Conservation (phyloP, 2,113 vertebrate genomes). For the Aphyosemion australe region DNA sequence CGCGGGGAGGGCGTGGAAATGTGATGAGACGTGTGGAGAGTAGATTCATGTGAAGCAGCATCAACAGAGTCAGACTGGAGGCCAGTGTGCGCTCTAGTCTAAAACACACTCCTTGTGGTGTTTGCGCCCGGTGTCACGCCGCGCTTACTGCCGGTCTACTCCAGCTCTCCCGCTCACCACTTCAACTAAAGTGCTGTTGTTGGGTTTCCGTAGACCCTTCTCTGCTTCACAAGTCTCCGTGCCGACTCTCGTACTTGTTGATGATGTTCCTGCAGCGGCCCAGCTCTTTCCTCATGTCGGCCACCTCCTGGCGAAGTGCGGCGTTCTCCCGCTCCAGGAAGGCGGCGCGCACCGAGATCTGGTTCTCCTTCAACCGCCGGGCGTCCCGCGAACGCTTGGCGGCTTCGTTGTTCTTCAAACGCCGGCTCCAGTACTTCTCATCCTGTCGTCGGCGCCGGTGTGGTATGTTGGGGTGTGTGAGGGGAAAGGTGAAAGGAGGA, state of each 20-base stretch:
- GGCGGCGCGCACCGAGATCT: conserved; percentile 96
- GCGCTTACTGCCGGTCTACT: conserved; percentile 62
- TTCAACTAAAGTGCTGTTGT: conserved; percentile 73
- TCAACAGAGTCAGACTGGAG: conserved; percentile 27
- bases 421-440: conserved; percentile 97
- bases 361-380: conserved; percentile 96
- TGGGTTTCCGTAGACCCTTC: conserved; percentile 58
- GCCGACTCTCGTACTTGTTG: conserved; percentile 93
- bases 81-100: not conserved
- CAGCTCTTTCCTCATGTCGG: conserved; percentile 94
- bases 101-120: conserved; percentile 15
- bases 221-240: conserved; percentile 87
- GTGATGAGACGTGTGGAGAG: conserved; percentile 42
- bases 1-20: conserved; percentile 21
- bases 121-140: conserved; percentile 52
- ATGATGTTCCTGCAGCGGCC: conserved; percentile 97
- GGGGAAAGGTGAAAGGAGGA: conserved; percentile 22
- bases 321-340: conserved; percentile 98
- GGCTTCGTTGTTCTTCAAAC: conserved; percentile 99
- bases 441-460: conserved; percentile 76
- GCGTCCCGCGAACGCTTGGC: conserved; percentile 96
- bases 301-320: conserved; percentile 93
- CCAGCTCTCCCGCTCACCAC: conserved; percentile 27
- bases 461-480: conserved; percentile 51
- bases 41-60: conserved; percentile 34